Evolutionary conservation across 2,888 invertebrate species (phyloP), one percentile per base, ranked within the genome.

Genomic region (Aproaerema taeniolella): DNA sequence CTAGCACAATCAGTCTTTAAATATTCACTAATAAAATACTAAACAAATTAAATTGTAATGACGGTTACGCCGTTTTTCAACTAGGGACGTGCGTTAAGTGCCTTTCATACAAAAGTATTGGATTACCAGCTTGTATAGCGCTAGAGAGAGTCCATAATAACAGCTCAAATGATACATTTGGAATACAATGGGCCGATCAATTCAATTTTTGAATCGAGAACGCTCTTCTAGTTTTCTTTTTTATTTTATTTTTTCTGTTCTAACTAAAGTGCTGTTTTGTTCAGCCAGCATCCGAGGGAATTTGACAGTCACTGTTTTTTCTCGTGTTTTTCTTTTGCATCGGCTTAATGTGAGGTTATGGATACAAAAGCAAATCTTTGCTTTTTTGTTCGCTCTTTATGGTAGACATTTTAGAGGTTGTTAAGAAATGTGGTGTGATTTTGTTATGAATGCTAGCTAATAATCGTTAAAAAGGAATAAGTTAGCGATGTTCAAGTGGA

Each of bases 141-240:
- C 67, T 76, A 82, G 80, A 82, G 80, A 78, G 78, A 74, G 72
- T 67, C 73, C 72, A 83, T 85, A 86, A 86, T 86, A 86, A 85
- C 85, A 80, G 83, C 75, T 85, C 86, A 85, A 86, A 86, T 86
- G 86, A 86, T 86, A 86, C 86, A 85, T 86, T 86, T 81, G 72
- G 83, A 85, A 86, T 83, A 86, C 86, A 86, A 86, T 86, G 83
- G 86, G 73, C 72, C 85, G 86, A 86, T 86, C 86, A 85, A 86
- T 86, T 85, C 85, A 83, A 86, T 85, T 85, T 85, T 83, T 83
- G 86, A 86, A 85, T 85, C 82, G 85, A 85, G 83, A 82, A 82
- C 82, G 83, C 80, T 86, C 82, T 78, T 76, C 81, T 82, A 79
- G 76, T 77, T 77, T 69, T 73, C 66, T 71, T 77, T 79, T 59